phyloP scores from a whole-genome alignment of 2,113 vertebrate genomes.

The Pipa parva region DNA sequence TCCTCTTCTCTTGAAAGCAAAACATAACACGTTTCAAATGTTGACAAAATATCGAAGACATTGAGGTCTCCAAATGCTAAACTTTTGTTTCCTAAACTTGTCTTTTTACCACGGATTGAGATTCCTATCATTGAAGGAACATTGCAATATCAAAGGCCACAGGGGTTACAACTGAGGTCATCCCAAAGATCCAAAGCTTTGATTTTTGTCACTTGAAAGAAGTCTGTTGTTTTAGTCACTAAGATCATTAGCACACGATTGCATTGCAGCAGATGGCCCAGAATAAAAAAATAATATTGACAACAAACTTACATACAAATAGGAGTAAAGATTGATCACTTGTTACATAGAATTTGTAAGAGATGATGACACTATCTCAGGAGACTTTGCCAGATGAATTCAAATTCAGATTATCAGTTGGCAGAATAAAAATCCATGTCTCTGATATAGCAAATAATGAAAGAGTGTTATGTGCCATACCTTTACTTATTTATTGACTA shows the following conservation, averaged over 20 bases:
- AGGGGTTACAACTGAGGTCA: constrained; percentile 17
- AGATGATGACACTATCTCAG: too few species aligned
- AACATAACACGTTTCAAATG: background rate
- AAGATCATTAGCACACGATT: constrained; percentile 42
- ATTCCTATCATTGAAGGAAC: constrained; percentile 50
- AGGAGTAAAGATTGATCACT: background rate
- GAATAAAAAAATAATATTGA: constrained; percentile 40
- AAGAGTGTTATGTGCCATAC: too few species aligned
- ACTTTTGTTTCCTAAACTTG: constrained; percentile 29
- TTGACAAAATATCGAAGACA: background rate
- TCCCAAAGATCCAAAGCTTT: constrained; percentile 36
- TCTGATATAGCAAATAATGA: too few species aligned
- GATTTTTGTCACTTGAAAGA: constrained; percentile 6
- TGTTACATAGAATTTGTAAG: background rate
- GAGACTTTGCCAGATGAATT: too few species aligned
- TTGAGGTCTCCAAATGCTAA: background rate
- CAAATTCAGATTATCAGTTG: too few species aligned
- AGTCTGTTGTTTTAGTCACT: constrained; percentile 42
- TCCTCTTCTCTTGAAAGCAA: background rate
- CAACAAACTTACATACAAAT: background rate
- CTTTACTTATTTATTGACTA: too few species aligned
- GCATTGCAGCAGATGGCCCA: constrained; percentile 39
- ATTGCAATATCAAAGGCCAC: constrained; percentile 47
- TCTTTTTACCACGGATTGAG: constrained; percentile 27
- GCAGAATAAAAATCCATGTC: too few species aligned